These are phyloP conservation scores for Paramormyrops kingsleyae DNA, from an alignment of 2,113 vertebrate genomes.

Conservation along the genomic window DNA sequence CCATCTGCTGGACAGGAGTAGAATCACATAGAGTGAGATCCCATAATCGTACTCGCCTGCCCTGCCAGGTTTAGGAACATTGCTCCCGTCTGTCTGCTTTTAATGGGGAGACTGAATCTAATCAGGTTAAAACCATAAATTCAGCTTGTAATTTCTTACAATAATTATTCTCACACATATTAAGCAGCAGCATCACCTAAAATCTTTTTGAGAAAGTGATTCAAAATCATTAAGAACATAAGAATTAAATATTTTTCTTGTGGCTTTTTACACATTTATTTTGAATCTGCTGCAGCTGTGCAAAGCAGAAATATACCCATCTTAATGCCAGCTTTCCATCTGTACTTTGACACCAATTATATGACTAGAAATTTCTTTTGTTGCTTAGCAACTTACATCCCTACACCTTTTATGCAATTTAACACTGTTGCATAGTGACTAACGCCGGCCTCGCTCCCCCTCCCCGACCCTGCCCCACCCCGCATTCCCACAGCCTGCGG, in stretches of 20 bases:
- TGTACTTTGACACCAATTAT: neutral
- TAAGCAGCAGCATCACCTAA: neutral
- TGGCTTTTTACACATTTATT: neutral
- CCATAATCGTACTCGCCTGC: neutral
- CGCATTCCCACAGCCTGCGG: conserved; percentile 62
- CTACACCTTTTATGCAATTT: neutral
- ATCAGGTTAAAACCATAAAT: neutral
- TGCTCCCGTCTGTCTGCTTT: neutral
- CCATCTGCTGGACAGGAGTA: neutral
- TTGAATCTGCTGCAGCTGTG: neutral
- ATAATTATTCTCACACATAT: neutral
- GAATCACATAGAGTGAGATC: neutral
- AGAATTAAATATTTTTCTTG: neutral
- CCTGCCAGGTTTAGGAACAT: neutral
- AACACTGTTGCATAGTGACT: neutral
- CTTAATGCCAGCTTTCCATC: neutral
- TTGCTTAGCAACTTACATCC: neutral
- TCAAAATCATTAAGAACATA: neutral
- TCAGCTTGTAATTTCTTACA: neutral
- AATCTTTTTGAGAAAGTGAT: neutral
- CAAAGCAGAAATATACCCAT: neutral
- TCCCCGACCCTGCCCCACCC: neutral
- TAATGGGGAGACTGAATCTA: neutral
- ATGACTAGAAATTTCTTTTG: neutral
- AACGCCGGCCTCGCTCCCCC: neutral